phyloP scores from a whole-genome alignment of 2,113 vertebrate species.

The Acanthochromis polyacanthus region DNA sequence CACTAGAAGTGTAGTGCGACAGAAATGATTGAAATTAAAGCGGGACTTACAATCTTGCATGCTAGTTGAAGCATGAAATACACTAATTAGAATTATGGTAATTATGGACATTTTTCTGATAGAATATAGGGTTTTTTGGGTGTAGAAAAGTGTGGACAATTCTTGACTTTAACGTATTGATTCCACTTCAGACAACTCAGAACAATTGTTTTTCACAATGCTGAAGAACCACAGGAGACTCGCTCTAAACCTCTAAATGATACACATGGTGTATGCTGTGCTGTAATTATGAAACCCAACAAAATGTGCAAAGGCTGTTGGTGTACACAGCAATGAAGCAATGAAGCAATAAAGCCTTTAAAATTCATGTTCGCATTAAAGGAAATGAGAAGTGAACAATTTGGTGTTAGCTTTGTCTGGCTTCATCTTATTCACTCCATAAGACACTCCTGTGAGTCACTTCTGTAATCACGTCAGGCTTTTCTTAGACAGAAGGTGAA shows the following conservation, averaged over 20 bases:
- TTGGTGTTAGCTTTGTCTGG: conserved; percentile 29
- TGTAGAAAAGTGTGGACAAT: background rate
- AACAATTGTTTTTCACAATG: conserved; percentile 44
- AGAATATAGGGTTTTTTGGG: background rate
- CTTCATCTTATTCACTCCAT: conserved; percentile 31
- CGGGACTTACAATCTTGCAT: too few relatives aligned
- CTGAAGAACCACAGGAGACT: conserved; percentile 21
- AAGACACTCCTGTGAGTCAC: conserved; percentile 14
- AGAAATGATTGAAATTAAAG: too few relatives aligned
- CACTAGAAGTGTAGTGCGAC: too few relatives aligned
- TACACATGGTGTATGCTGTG: conserved; percentile 19
- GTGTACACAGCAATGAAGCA: background rate
- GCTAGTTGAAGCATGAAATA: too few relatives aligned
- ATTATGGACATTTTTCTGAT: background rate
- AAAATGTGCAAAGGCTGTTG: conserved; percentile 39
- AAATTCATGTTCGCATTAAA: conserved; percentile 22
- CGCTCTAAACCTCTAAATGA: conserved; percentile 22
- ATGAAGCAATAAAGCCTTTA: background rate
- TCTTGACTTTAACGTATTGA: background rate
- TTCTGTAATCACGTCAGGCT: conserved; percentile 32
- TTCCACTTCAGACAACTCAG: conserved; percentile 19
- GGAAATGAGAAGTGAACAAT: conserved; percentile 15
- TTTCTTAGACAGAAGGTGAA: conserved; percentile 12
- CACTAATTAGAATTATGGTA: too few relatives aligned
- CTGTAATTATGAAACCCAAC: conserved; percentile 45